These are phyloP conservation scores for Rhodeus uyekii DNA, from an alignment of 2,797 vertebrate genomes.

Conservation along the genomic window DNA sequence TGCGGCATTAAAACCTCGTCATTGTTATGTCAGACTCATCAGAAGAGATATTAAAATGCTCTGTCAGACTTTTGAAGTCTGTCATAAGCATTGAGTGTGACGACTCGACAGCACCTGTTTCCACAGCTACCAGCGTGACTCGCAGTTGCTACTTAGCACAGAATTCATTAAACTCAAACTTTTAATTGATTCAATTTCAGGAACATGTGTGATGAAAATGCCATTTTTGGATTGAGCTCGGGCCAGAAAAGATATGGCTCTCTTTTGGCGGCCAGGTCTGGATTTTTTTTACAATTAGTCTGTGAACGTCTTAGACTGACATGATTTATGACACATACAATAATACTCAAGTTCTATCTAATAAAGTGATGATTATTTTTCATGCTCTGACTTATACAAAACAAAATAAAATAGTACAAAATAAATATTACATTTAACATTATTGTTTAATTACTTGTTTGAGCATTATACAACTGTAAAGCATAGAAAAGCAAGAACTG, in stretches of 20 bases:
- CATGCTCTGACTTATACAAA: neutral
- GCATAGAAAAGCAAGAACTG: no score
- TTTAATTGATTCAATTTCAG: slow-evolving; percentile 26
- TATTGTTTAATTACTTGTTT: neutral
- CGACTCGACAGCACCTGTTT: slow-evolving; percentile 9
- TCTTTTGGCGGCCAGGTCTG: neutral
- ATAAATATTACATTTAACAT: neutral
- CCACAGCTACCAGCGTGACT: neutral
- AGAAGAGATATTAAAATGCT: neutral
- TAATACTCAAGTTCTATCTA: neutral
- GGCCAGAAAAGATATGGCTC: neutral
- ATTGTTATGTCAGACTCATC: neutral
- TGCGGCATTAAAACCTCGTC: neutral
- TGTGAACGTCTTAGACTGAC: neutral
- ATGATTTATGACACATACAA: neutral
- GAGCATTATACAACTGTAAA: no score
- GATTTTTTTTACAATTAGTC: neutral
- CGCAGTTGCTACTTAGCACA: neutral
- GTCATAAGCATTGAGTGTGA: slow-evolving; percentile 4
- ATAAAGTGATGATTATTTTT: neutral
- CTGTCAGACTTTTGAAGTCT: slow-evolving; percentile 11
- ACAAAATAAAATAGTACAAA: neutral
- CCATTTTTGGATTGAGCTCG: neutral
- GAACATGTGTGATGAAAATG: neutral
- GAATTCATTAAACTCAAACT: slow-evolving; percentile 36